phyloP scores from a whole-genome alignment of 2,113 vertebrate species.

The Eurystomus gularis region DNA sequence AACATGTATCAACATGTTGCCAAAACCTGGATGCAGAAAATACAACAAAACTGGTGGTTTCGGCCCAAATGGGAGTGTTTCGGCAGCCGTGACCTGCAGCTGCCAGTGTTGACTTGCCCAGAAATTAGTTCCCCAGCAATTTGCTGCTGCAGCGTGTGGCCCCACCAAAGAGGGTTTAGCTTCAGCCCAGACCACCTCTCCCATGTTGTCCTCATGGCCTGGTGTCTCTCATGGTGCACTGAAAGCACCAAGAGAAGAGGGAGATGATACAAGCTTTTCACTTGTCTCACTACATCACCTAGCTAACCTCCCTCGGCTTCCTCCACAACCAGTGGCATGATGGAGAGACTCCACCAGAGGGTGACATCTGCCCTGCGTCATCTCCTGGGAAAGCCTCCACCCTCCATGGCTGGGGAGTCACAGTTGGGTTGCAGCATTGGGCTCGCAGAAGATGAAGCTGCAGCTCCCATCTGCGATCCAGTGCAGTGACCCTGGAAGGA shows the following conservation, averaged over 20 bases:
- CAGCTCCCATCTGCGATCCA: neutral
- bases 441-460: neutral
- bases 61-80: neutral
- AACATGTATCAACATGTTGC: neutral
- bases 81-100: neutral
- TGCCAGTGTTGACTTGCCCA: neutral
- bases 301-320: neutral
- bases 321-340: neutral
- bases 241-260: neutral
- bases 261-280: neutral
- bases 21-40: neutral
- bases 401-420: accelerated
- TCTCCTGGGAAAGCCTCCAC: neutral
- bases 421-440: accelerated
- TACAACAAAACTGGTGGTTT: neutral
- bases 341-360: slow-evolving; percentile 2
- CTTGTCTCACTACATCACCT: neutral
- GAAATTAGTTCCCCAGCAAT: neutral
- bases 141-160: neutral
- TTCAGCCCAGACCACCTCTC: neutral
- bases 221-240: neutral
- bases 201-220: accelerated
- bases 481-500: neutral
- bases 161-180: neutral
- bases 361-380: neutral